Evolutionary conservation across 2,888 invertebrate species (phyloP), one percentile per base, ranked within the genome.

Genomic region (Coelinius sp.): DNA sequence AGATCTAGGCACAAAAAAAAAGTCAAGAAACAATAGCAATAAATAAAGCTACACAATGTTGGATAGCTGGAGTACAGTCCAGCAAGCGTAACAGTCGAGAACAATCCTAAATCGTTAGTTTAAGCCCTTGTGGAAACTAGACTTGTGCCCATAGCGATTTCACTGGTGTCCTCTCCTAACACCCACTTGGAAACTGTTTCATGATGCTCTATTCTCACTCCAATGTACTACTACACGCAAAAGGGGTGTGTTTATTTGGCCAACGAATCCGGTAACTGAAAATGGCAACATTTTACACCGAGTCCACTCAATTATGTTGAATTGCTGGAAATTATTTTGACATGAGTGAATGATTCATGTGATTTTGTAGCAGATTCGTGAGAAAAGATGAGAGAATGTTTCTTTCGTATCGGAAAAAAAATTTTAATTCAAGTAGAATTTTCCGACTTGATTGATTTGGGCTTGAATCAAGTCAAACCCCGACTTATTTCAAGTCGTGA

Each of bases 111-210:
- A 20, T 8, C 46, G 46, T 49, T 49, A 14, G 46, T 49, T 49
- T 49, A 49, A 49, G 46, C 46, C 17, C 46, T 49, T 17, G 46
- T 49, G 46, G 46, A 49, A 49, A 49, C 20, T 49, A 49, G 46
- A 49, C 46, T 14, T 49, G 20, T 49, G 20, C 20, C 46, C 46
- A 49, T 49, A 49, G 46, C 20, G 46, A 49, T 49, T 49, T 49
- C 46, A 49, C 46, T 6, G 20, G 17, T 20, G 46, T 7, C 46
- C 46, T n/a, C 20, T 20, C 46, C 46, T 20, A 49, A 49, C 46
- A 49, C 46, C n/a, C 46, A 49, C 46, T 49, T 17, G 46, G 46
- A 49, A 49, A 20, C 46, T 49, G 46, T 20, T 20, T 14, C 46
- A 49, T 20, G 46, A 7, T 49, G 20, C 46, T 17, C 46, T 49